Percentiles rank a stretch among this genome's conserved stretches.
Evolutionary conservation across 2,797 vertebrate species (phyloP).

Genomic region (Macropodus opercularis): DNA sequence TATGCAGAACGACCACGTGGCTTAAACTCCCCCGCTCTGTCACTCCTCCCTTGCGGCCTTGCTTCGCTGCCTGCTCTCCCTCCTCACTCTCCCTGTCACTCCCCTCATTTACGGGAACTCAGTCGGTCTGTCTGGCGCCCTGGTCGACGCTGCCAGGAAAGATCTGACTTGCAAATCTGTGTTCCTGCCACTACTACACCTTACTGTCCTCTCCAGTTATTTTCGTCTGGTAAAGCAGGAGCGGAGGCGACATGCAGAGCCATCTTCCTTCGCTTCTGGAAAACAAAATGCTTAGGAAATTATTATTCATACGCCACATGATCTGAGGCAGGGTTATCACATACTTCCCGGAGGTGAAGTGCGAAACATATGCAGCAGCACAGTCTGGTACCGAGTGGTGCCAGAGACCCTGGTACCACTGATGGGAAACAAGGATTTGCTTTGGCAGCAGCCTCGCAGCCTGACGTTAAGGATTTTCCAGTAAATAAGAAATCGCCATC

Average conservation of each 20-base stretch:
- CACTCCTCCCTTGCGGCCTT: constrained; percentile 16
- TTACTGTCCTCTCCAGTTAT: background rate
- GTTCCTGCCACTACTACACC: background rate
- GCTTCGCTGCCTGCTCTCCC: background rate
- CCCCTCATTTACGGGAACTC: constrained; percentile 74
- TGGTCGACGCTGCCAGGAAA: constrained; percentile 59
- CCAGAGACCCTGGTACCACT: background rate
- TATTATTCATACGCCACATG: no score
- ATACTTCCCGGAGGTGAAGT: constrained; percentile 4
- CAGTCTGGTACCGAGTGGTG: background rate
- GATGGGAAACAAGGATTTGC: constrained; percentile 3
- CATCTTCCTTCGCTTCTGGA: background rate
- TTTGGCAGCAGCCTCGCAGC: background rate
- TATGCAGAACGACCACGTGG: constrained; percentile 67
- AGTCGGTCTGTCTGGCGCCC: constrained; percentile 51
- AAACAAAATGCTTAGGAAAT: background rate
- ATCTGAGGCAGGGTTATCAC: constrained; percentile 1
- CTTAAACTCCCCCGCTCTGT: constrained; percentile 35
- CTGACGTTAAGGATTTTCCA: background rate
- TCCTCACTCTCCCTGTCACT: constrained; percentile 1
- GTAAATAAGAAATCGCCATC: background rate
- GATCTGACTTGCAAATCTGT: constrained; percentile 48
- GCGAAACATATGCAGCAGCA: constrained; percentile 3
- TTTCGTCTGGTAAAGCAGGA: background rate
- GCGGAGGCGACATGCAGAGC: background rate